phyloP scores from a whole-genome alignment of 2,113 vertebrate genomes.

The Trinectes maculatus region DNA sequence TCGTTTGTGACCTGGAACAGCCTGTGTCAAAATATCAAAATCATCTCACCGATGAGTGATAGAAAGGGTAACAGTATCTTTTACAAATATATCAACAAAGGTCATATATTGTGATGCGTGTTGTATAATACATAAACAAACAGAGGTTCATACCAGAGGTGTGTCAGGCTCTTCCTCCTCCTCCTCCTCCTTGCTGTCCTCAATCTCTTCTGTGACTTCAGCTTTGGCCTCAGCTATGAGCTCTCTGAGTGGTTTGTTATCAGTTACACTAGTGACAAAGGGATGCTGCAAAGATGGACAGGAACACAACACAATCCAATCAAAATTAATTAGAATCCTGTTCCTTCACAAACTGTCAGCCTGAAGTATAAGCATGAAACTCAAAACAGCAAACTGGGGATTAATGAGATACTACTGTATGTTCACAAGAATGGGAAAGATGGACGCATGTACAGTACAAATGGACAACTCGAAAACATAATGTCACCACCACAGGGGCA shows the following conservation, averaged over 20 bases:
- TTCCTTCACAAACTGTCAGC: not conserved
- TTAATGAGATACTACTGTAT: not conserved
- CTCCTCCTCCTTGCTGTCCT: conserved; percentile 97
- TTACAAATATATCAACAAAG: not conserved
- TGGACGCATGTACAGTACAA: not conserved
- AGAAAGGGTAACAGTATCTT: not conserved
- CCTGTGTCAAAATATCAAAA: conserved; percentile 51
- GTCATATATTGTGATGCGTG: too few species aligned
- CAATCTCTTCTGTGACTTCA: conserved; percentile 96
- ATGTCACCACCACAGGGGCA: not conserved
- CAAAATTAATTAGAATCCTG: not conserved
- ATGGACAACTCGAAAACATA: not conserved
- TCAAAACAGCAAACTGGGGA: not conserved
- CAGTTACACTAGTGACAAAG: conserved; percentile 88
- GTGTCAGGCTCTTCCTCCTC: conserved; percentile 94
- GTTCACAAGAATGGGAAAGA: not conserved
- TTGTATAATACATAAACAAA: too few species aligned
- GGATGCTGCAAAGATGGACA: conserved; percentile 85
- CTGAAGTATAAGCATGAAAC: not conserved
- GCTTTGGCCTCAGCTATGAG: conserved; percentile 97
- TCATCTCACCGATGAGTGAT: not conserved
- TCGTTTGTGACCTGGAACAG: conserved; percentile 88
- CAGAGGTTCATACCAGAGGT: conserved; percentile 82
- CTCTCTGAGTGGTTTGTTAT: conserved; percentile 92
- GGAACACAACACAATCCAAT: conserved; percentile 9